A percentile compares a stretch with the other conserved stretches of the same genome.
These are phyloP conservation scores for Aspidoscelis tigris DNA, from an alignment of 2,113 vertebrate genomes.

Conservation along the genomic window DNA sequence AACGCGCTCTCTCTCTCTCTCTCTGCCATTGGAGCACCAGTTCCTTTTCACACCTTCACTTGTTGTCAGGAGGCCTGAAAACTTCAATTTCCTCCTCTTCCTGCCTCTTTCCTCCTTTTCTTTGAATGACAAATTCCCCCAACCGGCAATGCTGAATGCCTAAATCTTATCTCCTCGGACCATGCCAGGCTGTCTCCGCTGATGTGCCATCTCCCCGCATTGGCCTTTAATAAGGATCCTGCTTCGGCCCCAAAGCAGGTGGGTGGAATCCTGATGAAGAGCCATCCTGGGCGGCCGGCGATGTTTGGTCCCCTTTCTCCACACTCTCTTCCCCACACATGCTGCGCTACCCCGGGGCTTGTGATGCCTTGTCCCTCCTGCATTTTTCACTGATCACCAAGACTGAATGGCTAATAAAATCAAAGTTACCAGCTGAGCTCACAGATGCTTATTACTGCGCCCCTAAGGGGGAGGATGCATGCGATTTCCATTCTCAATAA, in stretches of 20 bases:
- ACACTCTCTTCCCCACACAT: no score
- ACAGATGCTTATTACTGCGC: constrained; percentile 54
- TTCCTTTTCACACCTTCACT: accelerated
- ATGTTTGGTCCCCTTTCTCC: constrained; percentile 55
- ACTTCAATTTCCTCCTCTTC: not conserved
- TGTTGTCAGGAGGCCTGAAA: accelerated
- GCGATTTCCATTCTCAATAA: constrained; percentile 55
- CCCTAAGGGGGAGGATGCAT: constrained; percentile 37
- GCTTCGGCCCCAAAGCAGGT: constrained; percentile 40
- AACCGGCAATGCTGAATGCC: constrained; percentile 35
- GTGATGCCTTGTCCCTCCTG: constrained; percentile 50
- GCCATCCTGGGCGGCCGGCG: constrained; percentile 47
- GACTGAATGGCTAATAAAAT: constrained; percentile 63
- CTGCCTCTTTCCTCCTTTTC: accelerated
- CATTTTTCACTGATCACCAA: constrained; percentile 57
- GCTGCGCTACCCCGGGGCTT: not conserved
- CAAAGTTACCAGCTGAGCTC: constrained; percentile 61
- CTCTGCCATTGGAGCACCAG: no score
- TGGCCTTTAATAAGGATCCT: constrained; percentile 52
- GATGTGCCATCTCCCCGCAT: constrained; percentile 56
- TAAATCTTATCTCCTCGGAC: constrained; percentile 64
- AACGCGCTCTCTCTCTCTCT: not conserved
- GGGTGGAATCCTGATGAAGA: constrained; percentile 51
- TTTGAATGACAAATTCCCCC: constrained; percentile 54
- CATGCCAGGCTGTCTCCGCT: constrained; percentile 50